These are phyloP conservation scores for Ypsolopha scabrella DNA, from an alignment of 2,888 invertebrate genomes.

Conservation along the genomic window DNA sequence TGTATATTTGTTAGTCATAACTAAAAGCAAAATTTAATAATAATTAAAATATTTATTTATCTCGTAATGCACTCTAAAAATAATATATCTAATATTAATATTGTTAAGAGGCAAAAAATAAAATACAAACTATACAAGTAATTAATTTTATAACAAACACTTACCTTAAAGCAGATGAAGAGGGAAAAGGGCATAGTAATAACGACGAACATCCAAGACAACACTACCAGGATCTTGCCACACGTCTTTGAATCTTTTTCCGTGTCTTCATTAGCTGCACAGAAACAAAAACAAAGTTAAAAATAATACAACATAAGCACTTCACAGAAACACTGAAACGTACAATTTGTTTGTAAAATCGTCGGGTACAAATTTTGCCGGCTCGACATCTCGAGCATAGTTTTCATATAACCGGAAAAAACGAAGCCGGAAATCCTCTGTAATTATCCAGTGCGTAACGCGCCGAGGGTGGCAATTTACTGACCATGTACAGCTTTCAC, in stretches of 20 bases:
- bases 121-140: too few relatives aligned
- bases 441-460: constrained; percentile 13
- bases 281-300: constrained; percentile 10
- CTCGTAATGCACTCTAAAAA: too few relatives aligned
- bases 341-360: constrained; percentile 22
- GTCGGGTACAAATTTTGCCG: constrained; percentile 49
- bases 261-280: constrained; percentile 69
- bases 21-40: too few relatives aligned
- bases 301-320: too few relatives aligned
- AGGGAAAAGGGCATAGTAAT: constrained; percentile 93
- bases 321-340: constrained; percentile 8
- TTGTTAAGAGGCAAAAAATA: too few relatives aligned
- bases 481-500: constrained; percentile 14
- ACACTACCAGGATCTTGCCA: constrained; percentile 82
- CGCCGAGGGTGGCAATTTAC: constrained; percentile 16
- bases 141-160: constrained; percentile 14
- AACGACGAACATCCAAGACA: constrained; percentile 87
- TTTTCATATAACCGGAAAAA: constrained; percentile 10
- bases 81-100: too few relatives aligned
- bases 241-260: constrained; percentile 79
- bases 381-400: constrained; percentile 52
- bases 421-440: constrained; percentile 4
- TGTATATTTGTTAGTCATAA: too few relatives aligned
- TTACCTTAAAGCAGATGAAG: constrained; percentile 93
- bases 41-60: too few relatives aligned